A percentile compares a stretch with the other conserved stretches of the same genome.
Evolutionary conservation across 2,113 vertebrate species (phyloP).

Genomic region (Caracal caracal): DNA sequence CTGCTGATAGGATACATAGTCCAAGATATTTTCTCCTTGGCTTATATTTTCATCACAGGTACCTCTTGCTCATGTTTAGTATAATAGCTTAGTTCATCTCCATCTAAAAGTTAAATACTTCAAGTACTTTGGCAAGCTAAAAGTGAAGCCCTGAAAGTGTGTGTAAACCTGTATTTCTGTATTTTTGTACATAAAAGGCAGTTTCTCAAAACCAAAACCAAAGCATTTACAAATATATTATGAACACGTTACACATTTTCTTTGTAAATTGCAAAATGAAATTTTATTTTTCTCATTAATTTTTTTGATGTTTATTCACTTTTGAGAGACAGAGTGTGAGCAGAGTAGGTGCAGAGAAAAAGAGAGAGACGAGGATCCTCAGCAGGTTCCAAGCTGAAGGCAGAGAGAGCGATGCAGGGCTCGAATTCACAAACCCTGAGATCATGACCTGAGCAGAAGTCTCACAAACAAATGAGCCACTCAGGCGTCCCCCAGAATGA

Average conservation of each 20-base stretch:
- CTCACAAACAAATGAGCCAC: no score
- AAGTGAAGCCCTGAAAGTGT: neutral
- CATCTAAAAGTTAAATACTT: neutral
- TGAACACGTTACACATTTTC: neutral
- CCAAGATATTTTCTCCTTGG: neutral
- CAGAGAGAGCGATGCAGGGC: no score
- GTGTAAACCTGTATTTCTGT: neutral
- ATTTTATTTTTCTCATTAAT: neutral
- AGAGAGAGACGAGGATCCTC: no score
- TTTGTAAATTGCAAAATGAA: neutral
- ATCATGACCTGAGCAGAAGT: no score
- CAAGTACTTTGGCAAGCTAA: neutral
- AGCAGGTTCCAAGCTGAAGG: no score
- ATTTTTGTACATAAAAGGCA: neutral
- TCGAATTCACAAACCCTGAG: no score
- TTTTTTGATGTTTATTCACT: no score
- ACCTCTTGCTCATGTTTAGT: neutral
- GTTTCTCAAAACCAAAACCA: neutral
- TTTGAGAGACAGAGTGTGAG: no score
- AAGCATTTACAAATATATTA: neutral
- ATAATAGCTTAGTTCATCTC: no score
- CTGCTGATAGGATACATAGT: neutral
- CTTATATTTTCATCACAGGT: neutral
- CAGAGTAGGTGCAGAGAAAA: no score
- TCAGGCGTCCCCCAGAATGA: neutral